Percentiles rank a stretch among this genome's conserved stretches.
Evolutionary conservation across 1,140 invertebrate genomes (phyloP).

Genomic region (Drosophila hydei): DNA sequence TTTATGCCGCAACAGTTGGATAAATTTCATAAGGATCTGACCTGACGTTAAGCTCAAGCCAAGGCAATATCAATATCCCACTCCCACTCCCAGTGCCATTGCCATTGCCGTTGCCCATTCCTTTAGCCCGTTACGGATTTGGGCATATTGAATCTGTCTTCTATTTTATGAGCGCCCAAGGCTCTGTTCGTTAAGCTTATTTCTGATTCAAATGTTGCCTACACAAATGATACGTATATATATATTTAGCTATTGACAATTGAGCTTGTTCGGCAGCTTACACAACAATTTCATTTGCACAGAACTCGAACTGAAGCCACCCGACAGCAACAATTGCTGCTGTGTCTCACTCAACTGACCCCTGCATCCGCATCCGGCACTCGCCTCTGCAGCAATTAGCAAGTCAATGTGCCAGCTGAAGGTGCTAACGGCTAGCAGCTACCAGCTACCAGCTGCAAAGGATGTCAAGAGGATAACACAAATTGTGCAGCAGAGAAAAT

Average conservation of each 20-base stretch:
- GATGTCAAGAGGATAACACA: constrained; percentile 14
- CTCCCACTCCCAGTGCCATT: background rate
- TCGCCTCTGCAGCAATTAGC: constrained; percentile 22
- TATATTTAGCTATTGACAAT: background rate
- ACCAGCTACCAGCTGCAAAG: constrained; percentile 15
- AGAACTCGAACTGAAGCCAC: constrained; percentile 53
- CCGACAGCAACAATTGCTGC: constrained; percentile 50
- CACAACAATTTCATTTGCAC: constrained; percentile 73
- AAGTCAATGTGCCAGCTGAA: constrained; percentile 39
- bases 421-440: constrained; percentile 37
- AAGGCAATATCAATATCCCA: constrained; percentile 5
- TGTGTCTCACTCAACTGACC: background rate
- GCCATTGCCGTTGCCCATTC: background rate
- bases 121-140: constrained; percentile 16
- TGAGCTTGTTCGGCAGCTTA: constrained; percentile 57
- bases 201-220: constrained; percentile 29
- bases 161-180: constrained; percentile 37
- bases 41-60: constrained; percentile 24
- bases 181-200: constrained; percentile 40
- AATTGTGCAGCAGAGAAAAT: constrained; percentile 1
- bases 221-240: background rate
- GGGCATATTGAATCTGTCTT: constrained; percentile 48
- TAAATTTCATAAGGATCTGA: constrained; percentile 54
- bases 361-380: background rate
- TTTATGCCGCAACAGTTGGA: constrained; percentile 78